These are phyloP conservation scores for Cyprinodon diabolis DNA, from an alignment of 2,797 vertebrate genomes.

Conservation along the genomic window DNA sequence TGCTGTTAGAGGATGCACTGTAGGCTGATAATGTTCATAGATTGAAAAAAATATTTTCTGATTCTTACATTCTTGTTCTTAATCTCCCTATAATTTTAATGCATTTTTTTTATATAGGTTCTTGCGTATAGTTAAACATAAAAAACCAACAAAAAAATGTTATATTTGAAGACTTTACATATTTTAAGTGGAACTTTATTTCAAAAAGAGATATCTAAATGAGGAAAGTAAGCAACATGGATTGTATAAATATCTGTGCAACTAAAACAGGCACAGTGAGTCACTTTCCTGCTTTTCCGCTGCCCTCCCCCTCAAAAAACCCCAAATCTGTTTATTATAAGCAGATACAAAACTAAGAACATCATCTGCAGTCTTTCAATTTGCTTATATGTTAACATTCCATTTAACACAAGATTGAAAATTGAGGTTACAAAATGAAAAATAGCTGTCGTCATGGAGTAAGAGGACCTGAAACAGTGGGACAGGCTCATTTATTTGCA, in stretches of 20 bases:
- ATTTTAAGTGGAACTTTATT: slow-evolving; percentile 72
- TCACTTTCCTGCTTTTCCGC: slow-evolving; percentile 77
- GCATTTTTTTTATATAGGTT: not conserved
- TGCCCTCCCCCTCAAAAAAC: slow-evolving; percentile 51
- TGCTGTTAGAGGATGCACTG: not conserved
- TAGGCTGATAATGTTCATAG: not conserved
- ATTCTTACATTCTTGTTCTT: not conserved
- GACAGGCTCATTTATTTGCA: slow-evolving; percentile 21
- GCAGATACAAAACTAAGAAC: slow-evolving; percentile 40
- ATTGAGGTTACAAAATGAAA: slow-evolving; percentile 30
- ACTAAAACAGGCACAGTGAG: slow-evolving; percentile 73
- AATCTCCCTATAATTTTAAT: too few species aligned
- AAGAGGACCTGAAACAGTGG: slow-evolving; percentile 17
- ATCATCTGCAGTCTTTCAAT: slow-evolving; percentile 11
- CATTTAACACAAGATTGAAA: slow-evolving; percentile 35
- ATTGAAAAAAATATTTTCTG: not conserved
- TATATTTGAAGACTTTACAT: slow-evolving; percentile 15
- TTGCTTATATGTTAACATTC: slow-evolving; percentile 20
- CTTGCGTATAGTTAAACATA: not conserved
- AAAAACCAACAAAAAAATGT: not conserved
- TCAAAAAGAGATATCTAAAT: slow-evolving; percentile 75
- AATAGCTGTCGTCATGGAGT: slow-evolving; percentile 7
- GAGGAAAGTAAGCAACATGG: slow-evolving; percentile 74
- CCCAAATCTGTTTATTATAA: slow-evolving; percentile 35
- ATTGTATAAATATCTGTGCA: slow-evolving; percentile 80